Evolutionary conservation across 2,888 invertebrate genomes (phyloP).

Genomic region (Schizaphis graminum): DNA sequence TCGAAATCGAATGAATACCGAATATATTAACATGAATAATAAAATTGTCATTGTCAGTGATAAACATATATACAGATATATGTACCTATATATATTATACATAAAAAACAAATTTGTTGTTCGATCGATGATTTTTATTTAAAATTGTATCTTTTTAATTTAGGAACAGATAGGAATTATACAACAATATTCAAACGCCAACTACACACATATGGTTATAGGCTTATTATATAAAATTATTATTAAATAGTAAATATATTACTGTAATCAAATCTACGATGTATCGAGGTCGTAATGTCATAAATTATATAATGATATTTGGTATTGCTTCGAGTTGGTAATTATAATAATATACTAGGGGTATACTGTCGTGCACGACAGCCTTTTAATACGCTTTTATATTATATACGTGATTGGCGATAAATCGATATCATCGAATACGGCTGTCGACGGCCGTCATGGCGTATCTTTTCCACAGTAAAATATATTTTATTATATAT

Average conservation of each 20-base stretch:
- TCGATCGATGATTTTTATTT: not conserved
- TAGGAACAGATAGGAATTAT: not conserved
- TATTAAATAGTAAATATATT: not conserved
- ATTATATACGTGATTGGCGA: not conserved
- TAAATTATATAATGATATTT: not conserved
- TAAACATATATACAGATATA: not conserved
- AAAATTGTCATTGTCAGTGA: not conserved
- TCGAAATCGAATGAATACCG: not conserved
- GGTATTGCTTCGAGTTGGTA: not conserved
- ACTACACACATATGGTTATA: not conserved
- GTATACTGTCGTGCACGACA: too few relatives aligned
- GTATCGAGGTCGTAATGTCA: not conserved
- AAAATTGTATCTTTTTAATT: not conserved
- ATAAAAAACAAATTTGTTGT: not conserved
- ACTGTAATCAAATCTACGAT: not conserved
- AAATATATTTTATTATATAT: too few relatives aligned
- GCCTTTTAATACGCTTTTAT: not conserved
- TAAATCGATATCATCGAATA: not conserved
- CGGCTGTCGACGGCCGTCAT: not conserved
- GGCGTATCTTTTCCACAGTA: not conserved
- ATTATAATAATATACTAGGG: not conserved
- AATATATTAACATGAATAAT: not conserved
- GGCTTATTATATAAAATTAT: not conserved
- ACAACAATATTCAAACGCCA: not conserved
- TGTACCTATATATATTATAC: not conserved